Evolutionary conservation across 2,888 invertebrate genomes (phyloP), one percentile per base, ranked within the genome.

Genomic region (Plagiodera versicolora): DNA sequence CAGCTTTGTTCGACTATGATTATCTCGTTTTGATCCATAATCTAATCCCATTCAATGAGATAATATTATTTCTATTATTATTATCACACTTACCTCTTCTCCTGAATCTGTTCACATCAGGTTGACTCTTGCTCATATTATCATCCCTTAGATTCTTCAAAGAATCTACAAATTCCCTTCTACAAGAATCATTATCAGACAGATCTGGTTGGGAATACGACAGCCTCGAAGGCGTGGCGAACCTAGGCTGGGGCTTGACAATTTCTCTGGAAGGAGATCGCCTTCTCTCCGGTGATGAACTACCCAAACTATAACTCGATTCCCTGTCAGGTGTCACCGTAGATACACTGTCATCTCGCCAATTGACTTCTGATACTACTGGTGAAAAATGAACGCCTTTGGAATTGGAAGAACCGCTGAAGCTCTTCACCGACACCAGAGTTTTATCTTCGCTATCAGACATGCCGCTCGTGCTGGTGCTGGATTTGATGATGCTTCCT

Each of bases 361-460:
- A 92, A 75, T 89, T 89, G 63, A 91, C 89, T 80, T 91, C 90
- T 50, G 89, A 88, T 11, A 92, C 90, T 54, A 91, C 87, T 2
- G 91, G 91, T 70, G 89, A 90, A 77, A 92, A 92, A 72, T 90
- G 90, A 24, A 92, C 91, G 52, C 89, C 90, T 62, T 70, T 72
- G 55, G 70, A 70, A 18, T 66, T 66, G 20, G 53, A 65, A 5
- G 75, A 74, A 1, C 73, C 72, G 16, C 72, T 75, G 11, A 75
- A 77, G 46, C 74, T 74, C 63, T 72, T 76, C 35, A 74, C 68
- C 1, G 76, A 72, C 47, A 66, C 51, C 35, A 77, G 58, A 9
- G 75, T 72, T 59, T 73, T 77, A 3, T 79, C 79, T 11, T 77
- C 78, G 19, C 69, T 67, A 56, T 78, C 78, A 1, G 78, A 78